Evolutionary conservation across 2,797 vertebrate genomes (phyloP), one percentile per base, ranked within the genome.

Genomic region (Picus viridis): DNA sequence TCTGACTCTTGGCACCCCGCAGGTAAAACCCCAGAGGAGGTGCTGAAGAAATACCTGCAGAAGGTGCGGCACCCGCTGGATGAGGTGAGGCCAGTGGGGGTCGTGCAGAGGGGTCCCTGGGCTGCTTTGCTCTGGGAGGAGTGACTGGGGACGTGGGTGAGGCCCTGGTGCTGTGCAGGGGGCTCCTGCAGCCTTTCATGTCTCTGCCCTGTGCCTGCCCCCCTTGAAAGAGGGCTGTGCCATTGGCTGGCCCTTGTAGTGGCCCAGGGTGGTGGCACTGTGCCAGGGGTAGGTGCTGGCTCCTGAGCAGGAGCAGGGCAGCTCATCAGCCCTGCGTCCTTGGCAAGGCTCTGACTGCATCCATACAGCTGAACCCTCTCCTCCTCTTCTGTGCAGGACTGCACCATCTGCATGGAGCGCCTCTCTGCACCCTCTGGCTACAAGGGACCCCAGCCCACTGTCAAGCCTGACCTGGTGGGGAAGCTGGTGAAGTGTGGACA

Each of bases 11-110:
- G 0, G 11, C 85, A 1, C 68, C 75, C 63, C 0, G 0, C 91
- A 99, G 99, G 99, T 84, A 99, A 99, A 96, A 99, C 98, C 45
- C 98, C 99, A 0, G 99, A 99, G 94, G 99, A 99, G 93, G 99
- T 99, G 58, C 98, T 99, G 91, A 99, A 99, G 96, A 98, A 99
- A 69, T 99, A 99, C 89, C 97, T 99, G 80, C 99, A 99, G 97
- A 99, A 99, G 96, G 99, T 99, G 83, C 98, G 98, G 86, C 99
- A 99, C 49, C 99, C 99, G 0, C 98, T 99, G 0, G 99, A 99
- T 53, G 99, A 99, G 98, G 99, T 99, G 87, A 90, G 96, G 89
- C 77, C 47, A 2, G 49, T 0, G 2, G 11, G 43, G n/a, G 26
- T 29, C 2, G 3, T 0, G 4, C 45, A 11, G 2, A 71, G 36